These are phyloP conservation scores for Corythornis cristatus DNA, from an alignment of 2,113 vertebrate genomes.

Conservation along the genomic window DNA sequence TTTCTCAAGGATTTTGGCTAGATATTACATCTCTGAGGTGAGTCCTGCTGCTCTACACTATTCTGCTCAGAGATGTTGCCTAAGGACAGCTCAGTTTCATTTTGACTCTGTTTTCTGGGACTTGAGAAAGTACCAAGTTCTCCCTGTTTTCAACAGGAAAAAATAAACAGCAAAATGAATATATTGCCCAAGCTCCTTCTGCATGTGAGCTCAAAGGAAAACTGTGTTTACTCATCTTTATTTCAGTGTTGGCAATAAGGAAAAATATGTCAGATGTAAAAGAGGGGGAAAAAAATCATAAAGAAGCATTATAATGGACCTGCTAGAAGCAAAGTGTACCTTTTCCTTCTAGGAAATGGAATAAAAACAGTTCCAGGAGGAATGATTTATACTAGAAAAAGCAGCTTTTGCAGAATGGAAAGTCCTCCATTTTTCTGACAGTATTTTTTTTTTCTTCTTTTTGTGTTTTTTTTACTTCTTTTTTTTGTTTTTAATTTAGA, in stretches of 20 bases:
- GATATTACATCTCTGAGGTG: not conserved
- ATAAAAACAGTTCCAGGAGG: not conserved
- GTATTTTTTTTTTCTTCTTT: not conserved
- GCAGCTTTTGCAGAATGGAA: not conserved
- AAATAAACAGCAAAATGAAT: constrained; percentile 22
- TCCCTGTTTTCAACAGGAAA: constrained; percentile 4
- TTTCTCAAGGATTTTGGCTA: not conserved
- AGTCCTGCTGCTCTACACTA: not conserved
- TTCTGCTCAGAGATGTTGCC: not conserved
- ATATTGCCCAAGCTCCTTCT: not conserved
- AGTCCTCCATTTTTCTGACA: accelerated
- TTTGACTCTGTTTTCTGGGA: not conserved
- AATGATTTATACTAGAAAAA: not conserved
- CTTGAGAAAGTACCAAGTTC: not conserved
- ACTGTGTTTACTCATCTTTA: constrained; percentile 39
- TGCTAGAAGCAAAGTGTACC: not conserved
- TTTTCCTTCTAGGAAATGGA: not conserved
- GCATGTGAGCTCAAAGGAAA: constrained; percentile 16
- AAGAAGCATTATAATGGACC: not conserved
- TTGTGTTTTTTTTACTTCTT: too few relatives aligned
- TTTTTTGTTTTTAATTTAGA: too few relatives aligned
- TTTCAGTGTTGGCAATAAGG: constrained; percentile 11
- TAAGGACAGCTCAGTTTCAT: not conserved
- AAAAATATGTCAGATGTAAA: constrained; percentile 31
- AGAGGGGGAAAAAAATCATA: not conserved